phyloP scores from a whole-genome alignment of 2,888 invertebrate genomes.

The Drosophila mimetica region DNA sequence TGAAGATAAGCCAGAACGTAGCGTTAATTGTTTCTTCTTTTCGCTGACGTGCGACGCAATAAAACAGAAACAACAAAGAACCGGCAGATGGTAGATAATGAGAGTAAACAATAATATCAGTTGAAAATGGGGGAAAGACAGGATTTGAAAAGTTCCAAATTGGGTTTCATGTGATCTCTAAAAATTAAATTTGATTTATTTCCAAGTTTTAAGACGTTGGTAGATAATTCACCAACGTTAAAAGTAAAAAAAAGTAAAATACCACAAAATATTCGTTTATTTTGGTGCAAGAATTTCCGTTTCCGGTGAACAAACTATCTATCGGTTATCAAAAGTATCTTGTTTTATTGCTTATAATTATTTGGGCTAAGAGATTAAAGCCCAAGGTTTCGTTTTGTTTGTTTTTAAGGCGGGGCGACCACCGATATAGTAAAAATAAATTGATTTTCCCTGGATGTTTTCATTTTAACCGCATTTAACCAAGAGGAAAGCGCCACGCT shows the following conservation, averaged over 20 bases:
- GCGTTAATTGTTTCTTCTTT: constrained; percentile 37
- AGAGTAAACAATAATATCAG: constrained; percentile 35
- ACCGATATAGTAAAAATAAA: constrained; percentile 49
- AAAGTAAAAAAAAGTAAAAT: no score
- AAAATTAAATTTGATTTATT: no score
- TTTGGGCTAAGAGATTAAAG: constrained; percentile 19
- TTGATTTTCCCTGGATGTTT: constrained; percentile 44
- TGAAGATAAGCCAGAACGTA: constrained; percentile 37
- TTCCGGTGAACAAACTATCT: constrained; percentile 8
- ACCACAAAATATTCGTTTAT: not conserved
- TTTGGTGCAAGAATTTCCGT: not conserved
- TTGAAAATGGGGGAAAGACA: not conserved
- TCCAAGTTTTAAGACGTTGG: no score
- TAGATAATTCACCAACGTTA: no score
- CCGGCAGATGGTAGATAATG: constrained; percentile 36
- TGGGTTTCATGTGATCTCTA: no score
- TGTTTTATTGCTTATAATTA: constrained; percentile 19
- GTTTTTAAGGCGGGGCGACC: constrained; percentile 7
- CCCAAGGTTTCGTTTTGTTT: constrained; percentile 20
- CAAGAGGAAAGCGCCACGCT: constrained; percentile 28
- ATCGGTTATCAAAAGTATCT: constrained; percentile 16
- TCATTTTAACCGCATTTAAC: constrained; percentile 38
- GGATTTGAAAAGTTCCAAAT: no score
- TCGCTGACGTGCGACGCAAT: constrained; percentile 62
- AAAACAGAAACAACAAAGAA: constrained; percentile 22